Percentiles rank a stretch among this genome's conserved stretches.
Conservation (phyloP, 2,113 vertebrate species). For the Syrrhaptes paradoxus region DNA sequence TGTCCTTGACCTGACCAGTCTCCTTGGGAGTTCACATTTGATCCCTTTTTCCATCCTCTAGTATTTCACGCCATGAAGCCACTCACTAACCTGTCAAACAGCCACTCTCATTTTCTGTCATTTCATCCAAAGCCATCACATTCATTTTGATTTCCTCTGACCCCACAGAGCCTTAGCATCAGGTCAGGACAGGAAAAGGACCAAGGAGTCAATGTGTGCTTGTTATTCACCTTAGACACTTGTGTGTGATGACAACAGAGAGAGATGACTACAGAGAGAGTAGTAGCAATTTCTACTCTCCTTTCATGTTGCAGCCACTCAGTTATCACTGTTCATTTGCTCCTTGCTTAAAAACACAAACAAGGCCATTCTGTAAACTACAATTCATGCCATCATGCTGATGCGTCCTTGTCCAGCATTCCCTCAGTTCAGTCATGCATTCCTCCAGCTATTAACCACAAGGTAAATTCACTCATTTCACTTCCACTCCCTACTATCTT, state of each 20-base stretch:
- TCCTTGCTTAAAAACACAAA: background rate
- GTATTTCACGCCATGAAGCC: background rate
- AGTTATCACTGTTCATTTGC: background rate
- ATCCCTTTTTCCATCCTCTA: background rate
- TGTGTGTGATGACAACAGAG: background rate
- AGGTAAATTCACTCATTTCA: background rate
- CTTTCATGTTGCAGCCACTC: background rate
- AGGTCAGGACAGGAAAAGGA: background rate
- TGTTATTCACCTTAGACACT: background rate
- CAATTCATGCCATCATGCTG: background rate
- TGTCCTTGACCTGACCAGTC: slow-evolving; percentile 1
- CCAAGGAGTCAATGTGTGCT: background rate
- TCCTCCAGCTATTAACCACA: background rate
- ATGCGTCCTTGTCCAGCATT: background rate
- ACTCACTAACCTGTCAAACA: slow-evolving; percentile 13
- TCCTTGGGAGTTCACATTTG: slow-evolving; percentile 16
- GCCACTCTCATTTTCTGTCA: background rate
- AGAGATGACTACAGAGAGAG: too few species aligned
- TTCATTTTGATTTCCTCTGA: background rate
- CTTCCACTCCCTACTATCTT: background rate
- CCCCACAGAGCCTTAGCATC: background rate
- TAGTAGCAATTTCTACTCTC: background rate
- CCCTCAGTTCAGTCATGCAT: background rate
- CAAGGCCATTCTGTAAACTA: background rate
- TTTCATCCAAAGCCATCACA: background rate